Evolutionary conservation across 2,113 vertebrate species (phyloP).

Genomic region (Oryzias celebensis): DNA sequence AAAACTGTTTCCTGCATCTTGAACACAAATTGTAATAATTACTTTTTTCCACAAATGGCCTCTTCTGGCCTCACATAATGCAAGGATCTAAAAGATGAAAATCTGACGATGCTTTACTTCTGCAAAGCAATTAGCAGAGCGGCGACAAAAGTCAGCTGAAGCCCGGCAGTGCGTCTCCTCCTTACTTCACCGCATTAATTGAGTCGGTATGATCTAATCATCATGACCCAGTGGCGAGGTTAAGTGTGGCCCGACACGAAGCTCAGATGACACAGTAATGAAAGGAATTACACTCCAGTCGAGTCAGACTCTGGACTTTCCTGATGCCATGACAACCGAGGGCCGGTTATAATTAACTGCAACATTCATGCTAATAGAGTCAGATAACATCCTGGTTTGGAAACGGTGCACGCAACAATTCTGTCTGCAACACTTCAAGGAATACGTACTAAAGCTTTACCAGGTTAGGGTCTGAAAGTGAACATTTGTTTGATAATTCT

Average conservation of each 20-base stretch:
- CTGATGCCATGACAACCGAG: slow-evolving; percentile 25
- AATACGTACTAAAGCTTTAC: too few relatives aligned
- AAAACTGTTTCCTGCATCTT: slow-evolving; percentile 31
- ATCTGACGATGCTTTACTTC: slow-evolving; percentile 18
- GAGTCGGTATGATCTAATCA: slow-evolving; percentile 27
- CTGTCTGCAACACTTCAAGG: too few relatives aligned
- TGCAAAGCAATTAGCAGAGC: slow-evolving; percentile 35
- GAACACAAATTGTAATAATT: slow-evolving; percentile 40
- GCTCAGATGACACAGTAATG: slow-evolving; percentile 31
- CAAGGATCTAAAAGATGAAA: slow-evolving; percentile 23
- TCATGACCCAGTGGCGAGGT: slow-evolving; percentile 24
- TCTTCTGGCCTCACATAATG: slow-evolving; percentile 9
- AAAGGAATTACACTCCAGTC: slow-evolving; percentile 20
- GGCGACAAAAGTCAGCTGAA: slow-evolving; percentile 28
- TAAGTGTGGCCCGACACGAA: slow-evolving; percentile 29
- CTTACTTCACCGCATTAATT: slow-evolving; percentile 28
- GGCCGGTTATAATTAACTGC: slow-evolving; percentile 12
- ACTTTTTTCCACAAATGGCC: slow-evolving; percentile 19
- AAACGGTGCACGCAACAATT: background rate
- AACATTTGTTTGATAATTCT: too few relatives aligned
- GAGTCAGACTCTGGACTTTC: background rate
- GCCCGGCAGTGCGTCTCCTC: slow-evolving; percentile 22
- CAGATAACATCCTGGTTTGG: background rate
- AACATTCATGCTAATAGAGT: background rate
- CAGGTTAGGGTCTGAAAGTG: too few relatives aligned